Percentiles rank a stretch among this genome's conserved stretches.
Conservation (phyloP, 2,797 vertebrate genomes). For the Poecilia picta region DNA sequence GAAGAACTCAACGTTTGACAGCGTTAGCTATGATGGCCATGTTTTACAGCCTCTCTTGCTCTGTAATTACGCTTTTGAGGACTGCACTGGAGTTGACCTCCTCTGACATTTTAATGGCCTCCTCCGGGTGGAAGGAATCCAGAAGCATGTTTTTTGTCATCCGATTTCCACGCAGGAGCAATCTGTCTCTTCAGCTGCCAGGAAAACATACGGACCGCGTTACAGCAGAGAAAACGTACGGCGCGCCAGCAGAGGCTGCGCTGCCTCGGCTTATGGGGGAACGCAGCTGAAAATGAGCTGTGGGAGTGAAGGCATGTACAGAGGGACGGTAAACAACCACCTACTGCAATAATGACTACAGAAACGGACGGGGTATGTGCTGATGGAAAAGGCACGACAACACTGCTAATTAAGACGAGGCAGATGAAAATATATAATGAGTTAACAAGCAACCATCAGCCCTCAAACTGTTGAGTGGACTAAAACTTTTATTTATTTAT, state of each 20-base stretch:
- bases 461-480: not conserved
- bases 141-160: constrained; percentile 41
- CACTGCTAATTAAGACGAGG: constrained; percentile 9
- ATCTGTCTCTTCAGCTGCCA: constrained; percentile 37
- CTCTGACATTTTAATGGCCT: constrained; percentile 50
- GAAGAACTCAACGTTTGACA: not conserved
- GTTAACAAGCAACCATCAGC: not conserved
- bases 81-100: constrained; percentile 40
- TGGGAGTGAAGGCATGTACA: constrained; percentile 39
- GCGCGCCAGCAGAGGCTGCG: constrained; percentile 32
- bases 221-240: constrained; percentile 32
- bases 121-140: constrained; percentile 25
- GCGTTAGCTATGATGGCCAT: not conserved
- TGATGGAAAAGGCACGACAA: not conserved
- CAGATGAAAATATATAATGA: not conserved
- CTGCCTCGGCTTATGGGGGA: constrained; percentile 33
- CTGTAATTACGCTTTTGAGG: constrained; percentile 23
- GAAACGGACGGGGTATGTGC: constrained; percentile 20
- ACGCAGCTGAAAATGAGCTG: constrained; percentile 49
- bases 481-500: not conserved
- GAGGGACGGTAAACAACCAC: constrained; percentile 45
- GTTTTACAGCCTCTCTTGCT: constrained; percentile 23
- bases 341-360: constrained; percentile 19
- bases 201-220: constrained; percentile 54
- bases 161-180: constrained; percentile 40